Percentiles rank a stretch among this genome's conserved stretches.
Conservation (phyloP, 2,113 vertebrate species). For the Gallinago media region DNA sequence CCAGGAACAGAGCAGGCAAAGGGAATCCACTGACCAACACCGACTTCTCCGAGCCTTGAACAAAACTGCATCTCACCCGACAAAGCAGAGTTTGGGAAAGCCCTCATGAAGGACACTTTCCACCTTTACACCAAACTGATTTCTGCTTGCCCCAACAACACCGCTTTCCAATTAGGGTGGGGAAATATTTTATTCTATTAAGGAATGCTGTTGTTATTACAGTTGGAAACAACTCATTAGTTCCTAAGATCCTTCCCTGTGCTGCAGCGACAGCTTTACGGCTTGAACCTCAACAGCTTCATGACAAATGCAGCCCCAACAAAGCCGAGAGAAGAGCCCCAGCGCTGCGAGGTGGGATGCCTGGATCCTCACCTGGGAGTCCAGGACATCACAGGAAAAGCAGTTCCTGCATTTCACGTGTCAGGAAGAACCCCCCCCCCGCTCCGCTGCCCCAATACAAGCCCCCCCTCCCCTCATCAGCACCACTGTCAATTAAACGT, state of each 20-base stretch:
- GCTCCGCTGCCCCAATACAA: rapidly evolving
- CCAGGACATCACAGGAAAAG: not conserved
- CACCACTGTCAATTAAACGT: not conserved
- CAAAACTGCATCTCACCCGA: not conserved
- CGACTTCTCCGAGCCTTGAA: not conserved
- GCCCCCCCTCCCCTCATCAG: not conserved
- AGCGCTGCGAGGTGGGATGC: not conserved
- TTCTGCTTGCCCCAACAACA: not conserved
- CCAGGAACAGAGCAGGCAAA: not conserved
- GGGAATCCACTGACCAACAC: not conserved
- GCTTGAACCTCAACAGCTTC: not conserved
- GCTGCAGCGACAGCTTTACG: not conserved
- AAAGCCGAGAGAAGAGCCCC: not conserved
- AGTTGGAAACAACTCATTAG: not conserved
- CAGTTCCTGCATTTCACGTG: not conserved
- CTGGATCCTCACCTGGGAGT: not conserved
- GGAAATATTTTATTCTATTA: not conserved
- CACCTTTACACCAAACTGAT: not conserved
- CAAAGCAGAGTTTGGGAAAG: not conserved
- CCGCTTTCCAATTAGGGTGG: not conserved
- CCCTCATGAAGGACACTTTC: not conserved
- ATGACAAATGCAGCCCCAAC: not conserved
- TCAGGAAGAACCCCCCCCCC: not conserved
- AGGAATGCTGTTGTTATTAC: not conserved
- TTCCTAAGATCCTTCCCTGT: not conserved